Evolutionary conservation across 2,888 invertebrate species (phyloP).

Genomic region (Eudasyphora cyanicolor): DNA sequence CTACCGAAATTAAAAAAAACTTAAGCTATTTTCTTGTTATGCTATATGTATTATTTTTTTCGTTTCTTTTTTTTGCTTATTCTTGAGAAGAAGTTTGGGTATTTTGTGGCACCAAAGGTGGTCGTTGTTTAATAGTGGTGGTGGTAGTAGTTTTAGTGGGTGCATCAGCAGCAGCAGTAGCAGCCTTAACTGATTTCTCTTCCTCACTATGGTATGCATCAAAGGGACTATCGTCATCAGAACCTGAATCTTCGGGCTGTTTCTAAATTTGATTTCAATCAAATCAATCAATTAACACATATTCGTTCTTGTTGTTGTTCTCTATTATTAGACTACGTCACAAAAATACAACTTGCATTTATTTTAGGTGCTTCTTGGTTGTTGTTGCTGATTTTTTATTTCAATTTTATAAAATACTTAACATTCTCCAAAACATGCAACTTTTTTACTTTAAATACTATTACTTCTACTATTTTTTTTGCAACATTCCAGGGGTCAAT

Average conservation of each 20-base stretch:
- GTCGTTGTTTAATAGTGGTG: slow-evolving; percentile 32
- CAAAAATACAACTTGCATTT: too few relatives aligned
- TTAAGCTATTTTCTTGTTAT: slow-evolving; percentile 26
- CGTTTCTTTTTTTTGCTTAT: neutral
- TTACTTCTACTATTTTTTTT: neutral
- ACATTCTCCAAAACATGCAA: slow-evolving; percentile 1
- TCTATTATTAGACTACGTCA: too few relatives aligned
- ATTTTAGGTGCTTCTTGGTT: too few relatives aligned
- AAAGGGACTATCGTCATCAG: slow-evolving; percentile 78
- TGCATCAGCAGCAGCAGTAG: slow-evolving; percentile 55
- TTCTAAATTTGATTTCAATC: slow-evolving; percentile 67
- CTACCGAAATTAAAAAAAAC: slow-evolving; percentile 34
- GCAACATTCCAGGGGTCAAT: neutral
- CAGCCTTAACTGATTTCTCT: slow-evolving; percentile 70
- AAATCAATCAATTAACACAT: slow-evolving; percentile 18
- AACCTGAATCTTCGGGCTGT: slow-evolving; percentile 77
- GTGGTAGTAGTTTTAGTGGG: slow-evolving; percentile 31
- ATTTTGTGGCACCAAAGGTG: slow-evolving; percentile 57
- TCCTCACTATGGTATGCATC: slow-evolving; percentile 77
- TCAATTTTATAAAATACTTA: neutral
- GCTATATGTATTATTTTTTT: slow-evolving; percentile 24
- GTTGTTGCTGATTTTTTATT: neutral
- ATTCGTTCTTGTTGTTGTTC: too few relatives aligned
- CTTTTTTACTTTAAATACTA: too few relatives aligned
- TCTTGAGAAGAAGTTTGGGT: slow-evolving; percentile 10